Evolutionary conservation across 2,113 vertebrate genomes (phyloP).

Genomic region (Mustelus asterias): DNA sequence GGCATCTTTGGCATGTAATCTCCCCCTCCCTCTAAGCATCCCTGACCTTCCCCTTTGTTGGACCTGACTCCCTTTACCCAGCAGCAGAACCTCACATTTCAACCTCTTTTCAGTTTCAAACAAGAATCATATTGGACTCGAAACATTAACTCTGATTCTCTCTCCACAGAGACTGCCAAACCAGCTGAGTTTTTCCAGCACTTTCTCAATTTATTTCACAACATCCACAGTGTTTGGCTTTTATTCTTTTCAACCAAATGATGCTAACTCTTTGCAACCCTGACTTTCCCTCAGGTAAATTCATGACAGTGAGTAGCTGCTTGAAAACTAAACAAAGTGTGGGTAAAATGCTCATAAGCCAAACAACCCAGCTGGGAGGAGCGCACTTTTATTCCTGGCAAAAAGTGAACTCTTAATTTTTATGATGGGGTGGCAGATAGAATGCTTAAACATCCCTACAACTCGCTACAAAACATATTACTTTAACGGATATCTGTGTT

Average conservation of each 20-base stretch:
- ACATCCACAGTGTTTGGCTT: no score
- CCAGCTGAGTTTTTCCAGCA: no score
- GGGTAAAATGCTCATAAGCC: not conserved
- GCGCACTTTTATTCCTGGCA: not conserved
- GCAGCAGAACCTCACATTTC: no score
- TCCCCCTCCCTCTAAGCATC: no score
- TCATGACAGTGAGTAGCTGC: not conserved
- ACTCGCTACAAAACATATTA: constrained; percentile 26
- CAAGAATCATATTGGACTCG: no score
- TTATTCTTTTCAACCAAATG: not conserved
- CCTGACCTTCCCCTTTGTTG: no score
- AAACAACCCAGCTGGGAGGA: not conserved
- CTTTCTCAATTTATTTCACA: no score
- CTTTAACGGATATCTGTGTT: constrained; percentile 29
- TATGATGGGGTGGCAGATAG: not conserved
- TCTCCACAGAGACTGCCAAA: no score
- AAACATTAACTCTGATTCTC: no score
- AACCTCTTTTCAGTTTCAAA: no score
- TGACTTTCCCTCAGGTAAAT: not conserved
- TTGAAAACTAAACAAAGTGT: constrained; percentile 14
- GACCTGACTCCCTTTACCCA: no score
- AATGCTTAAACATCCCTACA: not conserved
- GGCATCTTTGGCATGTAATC: no score
- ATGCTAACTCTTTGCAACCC: not conserved
- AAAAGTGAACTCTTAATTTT: not conserved